Conservation (phyloP, 1,140 invertebrate species). For the Ceratitis capitata region DNA sequence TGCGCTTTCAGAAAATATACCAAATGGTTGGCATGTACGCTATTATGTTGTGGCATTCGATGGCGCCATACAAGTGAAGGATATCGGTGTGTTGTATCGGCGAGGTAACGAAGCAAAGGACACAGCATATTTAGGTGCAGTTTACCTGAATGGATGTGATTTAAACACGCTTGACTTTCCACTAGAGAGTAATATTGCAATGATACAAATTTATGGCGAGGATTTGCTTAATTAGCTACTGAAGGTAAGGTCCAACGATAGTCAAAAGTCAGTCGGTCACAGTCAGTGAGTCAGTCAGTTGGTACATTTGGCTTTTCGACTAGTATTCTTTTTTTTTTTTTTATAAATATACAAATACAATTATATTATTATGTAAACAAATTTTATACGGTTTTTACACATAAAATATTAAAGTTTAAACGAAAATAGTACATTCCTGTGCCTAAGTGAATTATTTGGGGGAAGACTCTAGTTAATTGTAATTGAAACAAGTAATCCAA, state of each 20-base stretch:
- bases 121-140: conserved; percentile 49
- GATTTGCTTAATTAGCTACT: conserved; percentile 42
- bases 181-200: conserved; percentile 42
- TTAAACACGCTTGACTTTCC: conserved; percentile 40
- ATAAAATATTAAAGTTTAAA: neutral
- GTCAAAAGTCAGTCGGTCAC: neutral
- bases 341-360: neutral
- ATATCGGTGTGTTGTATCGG: conserved; percentile 54
- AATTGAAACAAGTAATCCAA: too few species aligned
- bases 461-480: neutral
- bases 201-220: conserved; percentile 38
- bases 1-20: neutral
- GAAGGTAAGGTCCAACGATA: neutral
- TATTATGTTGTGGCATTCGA: conserved; percentile 55
- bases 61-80: conserved; percentile 49
- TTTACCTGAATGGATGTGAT: conserved; percentile 49
- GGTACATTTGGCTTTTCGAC: neutral
- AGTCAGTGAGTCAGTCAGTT: too few species aligned
- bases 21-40: conserved; percentile 52
- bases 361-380: conserved; percentile 6
- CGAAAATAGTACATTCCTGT: neutral
- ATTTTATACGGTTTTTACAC: conserved; percentile 13
- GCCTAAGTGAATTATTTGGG: neutral
- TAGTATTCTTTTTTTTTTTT: neutral
- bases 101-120: conserved; percentile 22